Base-by-base conservation (phyloP, 30 jellyfish, hydroid and myxozoan genomes). In the Aurelia sp. region DNA sequence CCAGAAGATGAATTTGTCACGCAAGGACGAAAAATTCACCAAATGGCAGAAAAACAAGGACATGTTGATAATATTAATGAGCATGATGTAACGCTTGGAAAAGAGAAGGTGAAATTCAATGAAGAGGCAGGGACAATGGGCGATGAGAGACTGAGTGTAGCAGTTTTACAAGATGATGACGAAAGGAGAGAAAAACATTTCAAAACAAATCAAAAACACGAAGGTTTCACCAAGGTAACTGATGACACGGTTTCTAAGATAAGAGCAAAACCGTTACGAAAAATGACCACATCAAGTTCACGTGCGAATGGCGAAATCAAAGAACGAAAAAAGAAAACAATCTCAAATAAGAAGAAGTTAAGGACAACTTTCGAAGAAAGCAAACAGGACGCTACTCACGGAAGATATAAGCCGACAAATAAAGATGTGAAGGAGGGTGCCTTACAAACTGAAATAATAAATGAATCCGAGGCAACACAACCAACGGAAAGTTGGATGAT, bases 401-500 rank as follows among this genome's bases (percentile, higher is more conserved):
- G 20, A 57, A 62, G 58, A 52, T 13, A 20, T 37, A 37, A 37
- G 3, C 3, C 48, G 48, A 59, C 12, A 59, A 13, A 12, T 2
- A 18, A 61, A 20, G 63, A 61, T 17, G 12, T 4, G 35, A 40
- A 47, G 20, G 60, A 66, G 4, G 35, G 21, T 27, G 61, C 76
- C 15, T 18, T 85, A 16, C 69, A 66, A 35, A 21, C 83, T 18
- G 70, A 48, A 52, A 67, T 68, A n/a, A 83, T 68, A 13, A 68
- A 82, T 44, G 92, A 82, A 58, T 48, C 63, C 12, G 92, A 82
- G n/a, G 73, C 58, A 19, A 51, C 22, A 37, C 68, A 20, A 18
- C 89, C 89, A 66, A 78, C 89, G 16, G 89, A 78, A 62, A 64
- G 79, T 35, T 78, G 79, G 89, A 11, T 62, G 20, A 76, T 76